phyloP scores from a whole-genome alignment of 2,888 invertebrate genomes.

The Drosophila melanocephala region DNA sequence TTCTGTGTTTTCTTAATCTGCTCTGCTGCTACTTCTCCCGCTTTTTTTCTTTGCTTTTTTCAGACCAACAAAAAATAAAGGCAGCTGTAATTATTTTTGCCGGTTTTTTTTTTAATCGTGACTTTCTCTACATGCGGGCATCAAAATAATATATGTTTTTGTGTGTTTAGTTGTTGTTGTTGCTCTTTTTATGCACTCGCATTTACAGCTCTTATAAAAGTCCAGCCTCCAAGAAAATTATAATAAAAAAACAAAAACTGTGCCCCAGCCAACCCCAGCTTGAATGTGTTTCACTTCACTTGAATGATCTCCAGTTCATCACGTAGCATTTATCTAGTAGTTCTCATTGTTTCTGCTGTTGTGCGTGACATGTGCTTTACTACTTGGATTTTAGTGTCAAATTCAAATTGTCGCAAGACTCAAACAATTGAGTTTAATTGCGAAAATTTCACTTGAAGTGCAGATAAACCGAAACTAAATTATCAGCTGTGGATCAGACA shows the following conservation, averaged over 20 bases:
- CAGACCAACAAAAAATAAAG: conserved; percentile 18
- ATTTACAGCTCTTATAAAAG: conserved; percentile 26
- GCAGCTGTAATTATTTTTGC: conserved; percentile 66
- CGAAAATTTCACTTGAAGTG: conserved; percentile 39
- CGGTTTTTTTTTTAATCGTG: conserved; percentile 47
- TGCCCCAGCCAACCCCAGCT: conserved; percentile 26
- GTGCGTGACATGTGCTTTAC: conserved; percentile 71
- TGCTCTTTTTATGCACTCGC: conserved; percentile 3
- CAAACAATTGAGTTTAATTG: conserved; percentile 11
- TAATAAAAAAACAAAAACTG: conserved; percentile 13
- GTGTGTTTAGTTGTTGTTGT: conserved; percentile 16
- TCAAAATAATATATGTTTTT: conserved; percentile 50
- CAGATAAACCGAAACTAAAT: neutral
- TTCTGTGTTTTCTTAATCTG: neutral
- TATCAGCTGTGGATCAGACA: neutral
- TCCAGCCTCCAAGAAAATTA: conserved; percentile 47
- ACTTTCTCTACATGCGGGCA: conserved; percentile 55
- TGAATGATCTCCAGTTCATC: conserved; percentile 34
- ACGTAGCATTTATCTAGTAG: conserved; percentile 56
- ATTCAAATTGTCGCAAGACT: conserved; percentile 36
- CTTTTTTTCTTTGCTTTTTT: conserved; percentile 12
- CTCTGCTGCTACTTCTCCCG: neutral
- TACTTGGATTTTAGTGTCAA: conserved; percentile 33
- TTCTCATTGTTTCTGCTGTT: conserved; percentile 31
- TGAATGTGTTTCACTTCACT: conserved; percentile 20